Conservation (phyloP, 2,113 vertebrate species). For the Gasterosteus aculeatus region DNA sequence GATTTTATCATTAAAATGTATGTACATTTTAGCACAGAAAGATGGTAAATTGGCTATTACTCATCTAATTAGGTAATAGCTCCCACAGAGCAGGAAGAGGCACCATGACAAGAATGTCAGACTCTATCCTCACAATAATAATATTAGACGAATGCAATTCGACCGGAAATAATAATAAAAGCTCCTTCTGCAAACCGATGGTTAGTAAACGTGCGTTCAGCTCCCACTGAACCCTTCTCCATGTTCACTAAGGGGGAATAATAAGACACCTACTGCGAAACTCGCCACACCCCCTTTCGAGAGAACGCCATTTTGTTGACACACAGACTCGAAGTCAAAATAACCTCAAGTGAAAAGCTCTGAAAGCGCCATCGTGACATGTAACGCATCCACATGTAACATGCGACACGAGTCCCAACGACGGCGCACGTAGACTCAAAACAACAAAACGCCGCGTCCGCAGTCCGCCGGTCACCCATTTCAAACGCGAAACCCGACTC, state of each 20-base stretch:
- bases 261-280: slow-evolving; percentile 21
- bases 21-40: not conserved
- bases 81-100: not conserved
- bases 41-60: not conserved
- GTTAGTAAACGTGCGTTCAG: not conserved
- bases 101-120: not conserved
- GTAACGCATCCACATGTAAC: not conserved
- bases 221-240: not conserved
- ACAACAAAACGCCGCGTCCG: not conserved
- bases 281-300: slow-evolving; percentile 71
- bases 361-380: not conserved
- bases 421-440: not conserved
- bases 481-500: slow-evolving; percentile 75
- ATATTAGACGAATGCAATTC: not conserved
- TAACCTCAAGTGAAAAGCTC: slow-evolving; percentile 32
- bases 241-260: slow-evolving; percentile 34
- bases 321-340: slow-evolving; percentile 40
- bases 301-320: slow-evolving; percentile 81
- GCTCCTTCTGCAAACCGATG: not conserved
- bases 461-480: slow-evolving; percentile 59
- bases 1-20: not conserved
- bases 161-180: not conserved
- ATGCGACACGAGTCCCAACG: not conserved
- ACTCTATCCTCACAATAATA: not conserved
- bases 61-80: not conserved